phyloP scores from a whole-genome alignment of 1,140 invertebrate species.

The Mylabris phalerata region DNA sequence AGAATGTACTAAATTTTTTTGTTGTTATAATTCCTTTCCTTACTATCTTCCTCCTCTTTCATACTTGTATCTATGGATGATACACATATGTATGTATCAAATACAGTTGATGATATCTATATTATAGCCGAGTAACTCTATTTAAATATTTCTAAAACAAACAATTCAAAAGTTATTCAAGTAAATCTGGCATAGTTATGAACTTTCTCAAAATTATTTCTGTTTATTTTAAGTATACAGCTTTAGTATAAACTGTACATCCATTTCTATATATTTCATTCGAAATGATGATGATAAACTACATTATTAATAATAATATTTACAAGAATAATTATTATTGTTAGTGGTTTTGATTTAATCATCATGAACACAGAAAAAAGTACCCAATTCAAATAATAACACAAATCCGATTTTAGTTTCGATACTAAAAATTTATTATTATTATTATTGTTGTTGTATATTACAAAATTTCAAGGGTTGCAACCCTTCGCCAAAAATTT shows the following conservation, averaged over 20 bases:
- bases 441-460: not conserved
- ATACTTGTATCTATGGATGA: not conserved
- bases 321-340: conserved; percentile 1
- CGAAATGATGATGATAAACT: conserved; percentile 8
- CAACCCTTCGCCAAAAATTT: conserved; percentile 10
- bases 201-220: conserved; percentile 17
- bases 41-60: too few relatives aligned
- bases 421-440: conserved; percentile 3
- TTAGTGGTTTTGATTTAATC: too few relatives aligned
- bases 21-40: not conserved
- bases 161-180: conserved; percentile 14
- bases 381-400: too few relatives aligned
- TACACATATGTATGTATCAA: conserved; percentile 1
- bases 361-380: too few relatives aligned
- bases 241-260: conserved; percentile 14
- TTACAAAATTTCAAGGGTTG: conserved; percentile 1
- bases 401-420: not conserved
- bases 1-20: conserved; percentile 21
- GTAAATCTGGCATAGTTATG: conserved; percentile 18
- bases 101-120: too few relatives aligned
- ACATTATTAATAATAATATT: conserved; percentile 17
- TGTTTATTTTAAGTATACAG: conserved; percentile 19
- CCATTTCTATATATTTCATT: conserved; percentile 10
- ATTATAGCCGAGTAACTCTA: conserved; percentile 2
- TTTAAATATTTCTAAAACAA: conserved; percentile 21